These are phyloP conservation scores for Montipora cactus DNA, from an alignment of 64 coral and sea anemone species.

Conservation along the genomic window DNA sequence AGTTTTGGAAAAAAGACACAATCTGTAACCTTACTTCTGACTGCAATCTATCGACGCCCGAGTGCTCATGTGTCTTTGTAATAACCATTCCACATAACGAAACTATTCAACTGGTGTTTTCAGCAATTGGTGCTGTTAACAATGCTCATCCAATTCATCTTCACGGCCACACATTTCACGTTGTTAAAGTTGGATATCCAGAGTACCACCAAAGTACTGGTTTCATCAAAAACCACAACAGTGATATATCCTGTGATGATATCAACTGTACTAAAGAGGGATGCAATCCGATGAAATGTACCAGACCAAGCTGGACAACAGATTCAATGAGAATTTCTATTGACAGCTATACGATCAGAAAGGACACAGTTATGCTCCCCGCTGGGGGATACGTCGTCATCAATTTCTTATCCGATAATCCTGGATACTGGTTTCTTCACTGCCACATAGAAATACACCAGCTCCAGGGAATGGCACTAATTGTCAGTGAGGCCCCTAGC, in stretches of 20 bases:
- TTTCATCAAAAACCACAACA: constrained; percentile 26
- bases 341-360: constrained; percentile 46
- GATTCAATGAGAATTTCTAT: constrained; percentile 5
- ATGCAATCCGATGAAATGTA: constrained; percentile 15
- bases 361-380: constrained; percentile 72
- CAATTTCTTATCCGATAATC: constrained; percentile 64
- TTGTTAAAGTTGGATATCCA: constrained; percentile 67
- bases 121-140: not conserved
- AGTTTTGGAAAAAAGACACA: constrained; percentile 2
- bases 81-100: constrained; percentile 49
- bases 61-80: constrained; percentile 62
- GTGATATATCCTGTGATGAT: constrained; percentile 68
- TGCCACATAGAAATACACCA: constrained; percentile 74
- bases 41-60: constrained; percentile 17
- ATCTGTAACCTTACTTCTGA: constrained; percentile 33
- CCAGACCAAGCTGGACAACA: constrained; percentile 24
- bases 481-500: constrained; percentile 24
- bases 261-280: not conserved
- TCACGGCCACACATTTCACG: constrained; percentile 66
- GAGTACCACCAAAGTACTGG: constrained; percentile 44
- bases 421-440: constrained; percentile 80
- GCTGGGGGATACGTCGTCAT: constrained; percentile 70
- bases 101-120: constrained; percentile 75
- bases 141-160: constrained; percentile 64
- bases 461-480: constrained; percentile 64